Evolutionary conservation across 2,113 vertebrate species (phyloP).

Genomic region (Synodontis membranacea): DNA sequence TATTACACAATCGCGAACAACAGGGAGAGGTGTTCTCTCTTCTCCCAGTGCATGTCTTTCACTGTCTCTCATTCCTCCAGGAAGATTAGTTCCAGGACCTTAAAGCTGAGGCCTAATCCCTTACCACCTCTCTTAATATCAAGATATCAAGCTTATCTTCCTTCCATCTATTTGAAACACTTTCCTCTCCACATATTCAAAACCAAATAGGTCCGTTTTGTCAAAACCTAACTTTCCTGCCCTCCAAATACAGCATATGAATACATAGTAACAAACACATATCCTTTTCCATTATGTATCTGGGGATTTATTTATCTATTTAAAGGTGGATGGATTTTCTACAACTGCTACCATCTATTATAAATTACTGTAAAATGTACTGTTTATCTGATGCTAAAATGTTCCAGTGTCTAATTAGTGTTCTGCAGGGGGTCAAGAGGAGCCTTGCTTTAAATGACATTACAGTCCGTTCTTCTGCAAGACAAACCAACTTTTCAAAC

Average conservation of each 20-base stretch:
- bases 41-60: conserved; percentile 21
- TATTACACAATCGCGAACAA: conserved; percentile 22
- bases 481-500: not conserved
- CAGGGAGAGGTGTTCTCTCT: conserved; percentile 20
- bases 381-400: not conserved
- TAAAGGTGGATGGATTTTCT: not conserved
- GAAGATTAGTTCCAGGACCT: conserved; percentile 46
- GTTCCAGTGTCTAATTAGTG: not conserved
- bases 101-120: conserved; percentile 25
- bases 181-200: not conserved
- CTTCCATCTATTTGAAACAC: not conserved
- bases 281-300: not conserved
- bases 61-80: conserved; percentile 25
- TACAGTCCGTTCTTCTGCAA: not conserved
- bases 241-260: not conserved
- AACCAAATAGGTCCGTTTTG: not conserved
- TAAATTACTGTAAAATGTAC: not conserved
- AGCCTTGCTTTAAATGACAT: not conserved
- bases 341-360: not conserved
- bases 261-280: not conserved
- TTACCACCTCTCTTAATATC: not conserved
- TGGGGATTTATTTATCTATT: not conserved
- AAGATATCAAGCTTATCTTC: not conserved
- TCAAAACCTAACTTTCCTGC: not conserved
- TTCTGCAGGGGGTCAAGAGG: not conserved